phyloP scores from a whole-genome alignment of 2,888 invertebrate species.

The Plebejus anna region DNA sequence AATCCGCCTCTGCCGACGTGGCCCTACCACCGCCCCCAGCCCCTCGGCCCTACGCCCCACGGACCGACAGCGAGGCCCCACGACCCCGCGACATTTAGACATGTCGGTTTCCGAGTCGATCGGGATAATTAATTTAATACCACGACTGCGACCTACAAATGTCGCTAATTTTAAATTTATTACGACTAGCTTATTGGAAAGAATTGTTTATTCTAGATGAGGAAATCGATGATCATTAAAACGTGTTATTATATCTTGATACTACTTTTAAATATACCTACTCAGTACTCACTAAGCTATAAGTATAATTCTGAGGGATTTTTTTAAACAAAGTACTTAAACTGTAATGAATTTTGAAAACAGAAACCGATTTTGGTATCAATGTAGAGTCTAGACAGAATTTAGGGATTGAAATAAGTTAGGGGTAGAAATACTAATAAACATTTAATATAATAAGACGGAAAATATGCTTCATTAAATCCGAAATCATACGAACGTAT shows the following conservation, averaged over 20 bases:
- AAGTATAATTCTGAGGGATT: no score
- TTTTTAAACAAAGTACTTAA: no score
- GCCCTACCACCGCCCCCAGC: slow-evolving; percentile 28
- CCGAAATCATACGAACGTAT: neutral
- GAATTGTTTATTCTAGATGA: neutral
- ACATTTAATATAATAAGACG: neutral
- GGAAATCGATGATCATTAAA: neutral
- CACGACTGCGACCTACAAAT: slow-evolving; percentile 41
- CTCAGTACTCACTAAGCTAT: no score
- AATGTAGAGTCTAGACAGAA: neutral
- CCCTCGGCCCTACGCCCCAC: slow-evolving; percentile 31
- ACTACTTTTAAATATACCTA: no score
- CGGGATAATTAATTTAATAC: slow-evolving; percentile 52
- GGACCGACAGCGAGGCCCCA: slow-evolving; percentile 29
- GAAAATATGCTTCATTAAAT: neutral
- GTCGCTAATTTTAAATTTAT: neutral
- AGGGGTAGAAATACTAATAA: neutral
- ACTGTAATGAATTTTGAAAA: neutral
- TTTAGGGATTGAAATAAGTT: neutral
- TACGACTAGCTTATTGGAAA: slow-evolving; percentile 8
- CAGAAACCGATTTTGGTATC: neutral
- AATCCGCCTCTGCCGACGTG: neutral
- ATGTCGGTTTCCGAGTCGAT: slow-evolving; percentile 57
- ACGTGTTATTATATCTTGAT: no score
- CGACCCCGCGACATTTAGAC: slow-evolving; percentile 42